Base-by-base conservation (phyloP, 2,797 vertebrate species). In the Bradypus variegatus region DNA sequence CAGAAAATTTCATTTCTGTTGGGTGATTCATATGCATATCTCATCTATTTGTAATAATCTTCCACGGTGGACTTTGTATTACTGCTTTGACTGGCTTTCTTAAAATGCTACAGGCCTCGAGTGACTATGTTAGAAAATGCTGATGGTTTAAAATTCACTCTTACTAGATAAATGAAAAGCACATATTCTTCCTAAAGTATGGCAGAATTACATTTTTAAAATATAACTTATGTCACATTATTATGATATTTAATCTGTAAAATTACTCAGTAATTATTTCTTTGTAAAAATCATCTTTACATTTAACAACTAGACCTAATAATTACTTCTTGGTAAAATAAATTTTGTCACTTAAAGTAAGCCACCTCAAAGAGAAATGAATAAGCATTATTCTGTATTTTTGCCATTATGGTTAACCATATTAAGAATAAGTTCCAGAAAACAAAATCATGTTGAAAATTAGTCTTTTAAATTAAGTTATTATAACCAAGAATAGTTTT, bases 231-330 rank as follows among this genome's bases (percentile, higher is more conserved):
- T 89, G 88, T 82, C 92, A 94, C n/a, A 94, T 90, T 95, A 82
- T 92, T 96, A 93, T 77, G 75, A 84, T 91, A 91, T 93, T 85
- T 92, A 91, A 94, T 90, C 79, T 90, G 48, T 31, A 92, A 94
- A 95, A 93, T 92, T 94, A 77, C 41, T 90, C 62, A 15, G 41
- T 86, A 88, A 95, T 94, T 94, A 80, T 65, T 80, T 91, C 41
- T 93, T 95, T 94, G 58, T 90, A 89, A 95, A 95, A 94, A 84
- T 94, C 88, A 94, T 88, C 86, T 21, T 6, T 86, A 83, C 88
- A 93, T 94, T 86, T 16, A 50, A 93, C 94, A 94, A 93, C 81
- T 83, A 94, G 45, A 84, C 55, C 87, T 92, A 89, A 80, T 88
- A 91, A 86, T 94, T 94, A 94, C 79, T 94, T 94, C 45, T 73